These are phyloP conservation scores for Mormyrops boulengeri DNA, from an alignment of 2,797 vertebrate genomes.

Conservation along the genomic window DNA sequence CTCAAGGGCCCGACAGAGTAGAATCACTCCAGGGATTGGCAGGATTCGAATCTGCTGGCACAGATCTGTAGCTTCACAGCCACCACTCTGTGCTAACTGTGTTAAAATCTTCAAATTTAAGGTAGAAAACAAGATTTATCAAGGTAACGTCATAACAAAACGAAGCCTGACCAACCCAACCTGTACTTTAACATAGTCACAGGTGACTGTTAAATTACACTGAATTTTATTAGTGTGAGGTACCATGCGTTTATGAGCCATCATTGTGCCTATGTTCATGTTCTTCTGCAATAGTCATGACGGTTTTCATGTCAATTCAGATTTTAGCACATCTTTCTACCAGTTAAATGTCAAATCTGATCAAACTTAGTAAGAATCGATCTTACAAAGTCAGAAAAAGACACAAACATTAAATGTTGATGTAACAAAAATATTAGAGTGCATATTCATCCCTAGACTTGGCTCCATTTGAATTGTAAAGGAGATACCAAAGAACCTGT, in stretches of 20 bases:
- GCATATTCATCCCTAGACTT: neutral
- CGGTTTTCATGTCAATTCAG: neutral
- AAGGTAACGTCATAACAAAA: neutral
- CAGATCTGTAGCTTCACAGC: too few relatives aligned
- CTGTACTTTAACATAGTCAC: neutral
- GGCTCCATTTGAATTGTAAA: neutral
- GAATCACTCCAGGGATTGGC: too few relatives aligned
- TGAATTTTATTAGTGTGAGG: neutral
- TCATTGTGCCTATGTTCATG: neutral
- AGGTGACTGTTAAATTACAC: neutral
- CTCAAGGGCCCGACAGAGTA: too few relatives aligned
- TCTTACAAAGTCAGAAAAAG: neutral
- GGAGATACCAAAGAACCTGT: neutral
- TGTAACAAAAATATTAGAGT: neutral
- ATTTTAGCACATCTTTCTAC: neutral
- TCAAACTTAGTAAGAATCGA: neutral
- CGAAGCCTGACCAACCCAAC: neutral
- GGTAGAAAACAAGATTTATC: neutral
- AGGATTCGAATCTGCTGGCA: too few relatives aligned
- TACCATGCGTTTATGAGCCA: neutral
- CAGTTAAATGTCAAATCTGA: neutral
- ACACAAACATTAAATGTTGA: neutral
- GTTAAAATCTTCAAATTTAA: neutral
- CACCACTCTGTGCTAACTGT: neutral
- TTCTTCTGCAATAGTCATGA: neutral